Evolutionary conservation across 2,797 vertebrate genomes (phyloP).

Genomic region (Apogon hyalosoma): DNA sequence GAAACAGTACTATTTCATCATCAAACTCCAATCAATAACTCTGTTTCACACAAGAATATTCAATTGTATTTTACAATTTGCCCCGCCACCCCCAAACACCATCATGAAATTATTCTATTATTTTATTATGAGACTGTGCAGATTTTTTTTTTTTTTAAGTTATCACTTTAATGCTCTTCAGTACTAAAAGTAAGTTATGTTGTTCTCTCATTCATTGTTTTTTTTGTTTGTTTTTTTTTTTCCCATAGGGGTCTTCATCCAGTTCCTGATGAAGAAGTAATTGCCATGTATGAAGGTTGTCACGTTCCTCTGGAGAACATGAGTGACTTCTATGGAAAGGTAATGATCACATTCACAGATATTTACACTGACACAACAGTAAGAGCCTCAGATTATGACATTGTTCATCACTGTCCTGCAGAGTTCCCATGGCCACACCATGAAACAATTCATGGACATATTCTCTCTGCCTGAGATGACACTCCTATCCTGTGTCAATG

Average conservation of each 20-base stretch:
- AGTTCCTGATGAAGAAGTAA: constrained; percentile 94
- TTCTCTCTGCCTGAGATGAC: constrained; percentile 98
- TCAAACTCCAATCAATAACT: too few relatives aligned
- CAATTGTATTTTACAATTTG: too few relatives aligned
- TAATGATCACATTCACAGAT: constrained; percentile 50
- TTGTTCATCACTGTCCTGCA: constrained; percentile 58
- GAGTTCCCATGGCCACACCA: constrained; percentile 95
- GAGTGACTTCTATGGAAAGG: constrained; percentile 99
- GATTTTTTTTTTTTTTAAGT: too few relatives aligned
- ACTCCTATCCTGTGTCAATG: constrained; percentile 95
- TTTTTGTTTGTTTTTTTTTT: constrained; percentile 19
- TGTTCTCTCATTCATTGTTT: background rate
- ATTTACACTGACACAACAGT: background rate
- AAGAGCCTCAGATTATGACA: background rate
- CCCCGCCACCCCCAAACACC: background rate
- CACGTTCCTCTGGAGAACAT: constrained; percentile 97
- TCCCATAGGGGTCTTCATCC: constrained; percentile 91
- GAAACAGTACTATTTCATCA: too few relatives aligned
- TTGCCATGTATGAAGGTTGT: constrained; percentile 96
- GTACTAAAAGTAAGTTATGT: background rate
- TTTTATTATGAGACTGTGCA: too few relatives aligned
- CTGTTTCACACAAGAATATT: too few relatives aligned
- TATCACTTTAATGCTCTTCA: background rate
- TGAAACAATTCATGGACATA: constrained; percentile 99
- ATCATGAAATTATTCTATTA: background rate